Evolutionary conservation across 2,113 vertebrate species (phyloP), one percentile per base, ranked within the genome.

Genomic region (Mastomys natalensis): DNA sequence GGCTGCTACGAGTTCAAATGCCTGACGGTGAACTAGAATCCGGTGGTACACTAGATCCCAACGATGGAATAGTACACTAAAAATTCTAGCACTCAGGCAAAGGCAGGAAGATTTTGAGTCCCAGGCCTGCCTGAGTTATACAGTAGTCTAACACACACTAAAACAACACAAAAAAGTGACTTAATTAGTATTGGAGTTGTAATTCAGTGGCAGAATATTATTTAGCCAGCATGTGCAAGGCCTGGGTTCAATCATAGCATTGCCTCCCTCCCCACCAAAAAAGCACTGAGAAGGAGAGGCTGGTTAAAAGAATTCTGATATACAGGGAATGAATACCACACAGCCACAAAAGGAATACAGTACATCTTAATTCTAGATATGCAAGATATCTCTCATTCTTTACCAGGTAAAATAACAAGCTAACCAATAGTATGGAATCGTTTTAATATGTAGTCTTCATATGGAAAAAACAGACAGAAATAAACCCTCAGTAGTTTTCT

Each of bases 371-470:
- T 81, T 85, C 90, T 40, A 73, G 34, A 70, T 15, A 80, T n/a
- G 43, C 19, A 78, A 97, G 64, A 45, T 60, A 53, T 86, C 66
- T 22, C 84, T 26, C 40, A 81, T 55, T 64, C 21, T 78, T 81
- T 37, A 81, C 45, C 62, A 93, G 78, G 13, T 77, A 93, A 94
- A 95, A 76, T 40, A 95, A 76, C 76, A 84, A 84, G 34, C 64
- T 74, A 87, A 78, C 13, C 45, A 90, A 72, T 7, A 94, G 22
- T n/a, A 19, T 89, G 84, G 78, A 53, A 53, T 74, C 29, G 24
- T 85, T 64, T 72, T 13, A 19, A 60, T 34, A 45, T 4, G 43
- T 72, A 34, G 12, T 45, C 85, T 72, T 37, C 26, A 78, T n/a
- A 81, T 37, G 37, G 51, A 60, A 60, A 86, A 85, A 85, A 6